Evolutionary conservation across 2,113 vertebrate genomes (phyloP).

Genomic region (Pelodiscus sinensis): DNA sequence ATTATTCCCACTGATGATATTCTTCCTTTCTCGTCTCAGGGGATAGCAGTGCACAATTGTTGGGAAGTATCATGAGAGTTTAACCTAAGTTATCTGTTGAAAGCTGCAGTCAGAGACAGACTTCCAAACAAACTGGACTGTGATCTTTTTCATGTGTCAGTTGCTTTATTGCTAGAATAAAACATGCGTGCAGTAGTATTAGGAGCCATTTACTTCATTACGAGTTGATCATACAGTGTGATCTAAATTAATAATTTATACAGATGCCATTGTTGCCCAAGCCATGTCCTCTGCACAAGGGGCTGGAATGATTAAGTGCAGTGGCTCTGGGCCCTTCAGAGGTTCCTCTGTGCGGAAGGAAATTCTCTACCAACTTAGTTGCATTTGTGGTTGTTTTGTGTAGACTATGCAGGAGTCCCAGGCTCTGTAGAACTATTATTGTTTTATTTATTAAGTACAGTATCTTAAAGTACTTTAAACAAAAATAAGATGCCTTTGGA

Average conservation of each 20-base stretch:
- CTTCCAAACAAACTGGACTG: neutral
- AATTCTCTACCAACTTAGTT: neutral
- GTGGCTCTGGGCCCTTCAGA: neutral
- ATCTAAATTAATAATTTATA: slow-evolving; percentile 38
- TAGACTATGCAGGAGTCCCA: neutral
- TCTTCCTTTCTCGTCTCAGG: neutral
- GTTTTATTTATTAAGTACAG: neutral
- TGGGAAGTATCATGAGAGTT: neutral
- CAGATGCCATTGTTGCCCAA: neutral
- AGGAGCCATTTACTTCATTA: neutral
- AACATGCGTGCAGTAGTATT: neutral
- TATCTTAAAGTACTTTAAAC: neutral
- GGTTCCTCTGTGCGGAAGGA: neutral
- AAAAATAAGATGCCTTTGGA: neutral
- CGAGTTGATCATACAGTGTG: slow-evolving; percentile 1
- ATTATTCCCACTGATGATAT: neutral
- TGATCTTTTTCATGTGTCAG: neutral
- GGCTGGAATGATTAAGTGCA: neutral
- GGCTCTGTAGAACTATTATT: neutral
- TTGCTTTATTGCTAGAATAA: slow-evolving; percentile 10
- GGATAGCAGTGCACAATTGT: neutral
- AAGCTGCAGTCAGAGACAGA: neutral
- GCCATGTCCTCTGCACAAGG: no score
- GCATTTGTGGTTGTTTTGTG: neutral
- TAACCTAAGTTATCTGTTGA: fast-evolving